These are phyloP conservation scores for Tenodera sinensis DNA, from an alignment of 2,888 invertebrate genomes.

Conservation along the genomic window DNA sequence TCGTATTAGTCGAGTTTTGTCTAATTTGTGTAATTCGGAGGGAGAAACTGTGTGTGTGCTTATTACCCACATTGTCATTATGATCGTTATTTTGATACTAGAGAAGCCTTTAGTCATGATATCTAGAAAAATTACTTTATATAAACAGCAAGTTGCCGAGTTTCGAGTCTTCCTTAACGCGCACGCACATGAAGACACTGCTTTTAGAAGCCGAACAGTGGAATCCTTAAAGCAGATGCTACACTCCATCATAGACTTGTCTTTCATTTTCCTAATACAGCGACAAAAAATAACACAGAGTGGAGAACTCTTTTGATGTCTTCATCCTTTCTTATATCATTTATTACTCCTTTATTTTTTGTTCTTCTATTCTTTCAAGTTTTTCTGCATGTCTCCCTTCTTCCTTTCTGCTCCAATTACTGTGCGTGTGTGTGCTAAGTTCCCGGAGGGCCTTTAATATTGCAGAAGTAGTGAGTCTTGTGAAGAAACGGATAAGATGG, in stretches of 20 bases:
- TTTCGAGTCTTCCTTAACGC: not conserved
- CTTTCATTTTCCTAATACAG: not conserved
- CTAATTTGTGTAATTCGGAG: no score
- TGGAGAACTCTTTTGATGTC: conserved; percentile 1
- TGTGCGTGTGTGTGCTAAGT: not conserved
- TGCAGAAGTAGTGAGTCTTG: not conserved
- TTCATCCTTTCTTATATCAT: conserved; percentile 9
- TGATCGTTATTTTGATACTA: no score
- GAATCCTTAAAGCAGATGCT: not conserved
- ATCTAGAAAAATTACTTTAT: no score
- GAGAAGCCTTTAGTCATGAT: no score
- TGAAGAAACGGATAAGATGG: not conserved
- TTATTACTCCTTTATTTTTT: not conserved
- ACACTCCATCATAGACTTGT: not conserved
- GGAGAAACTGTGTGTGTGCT: no score
- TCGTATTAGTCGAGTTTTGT: no score
- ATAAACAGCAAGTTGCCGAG: no score
- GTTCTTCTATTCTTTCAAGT: not conserved
- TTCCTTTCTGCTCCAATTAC: conserved; percentile 15
- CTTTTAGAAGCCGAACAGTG: not conserved
- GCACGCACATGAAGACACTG: not conserved
- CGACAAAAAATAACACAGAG: not conserved
- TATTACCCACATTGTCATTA: no score
- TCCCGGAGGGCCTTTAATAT: conserved; percentile 8
- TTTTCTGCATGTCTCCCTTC: not conserved